Evolutionary conservation across 2,797 vertebrate genomes (phyloP), one percentile per base, ranked within the genome.

Genomic region (Girardinus metallicus): DNA sequence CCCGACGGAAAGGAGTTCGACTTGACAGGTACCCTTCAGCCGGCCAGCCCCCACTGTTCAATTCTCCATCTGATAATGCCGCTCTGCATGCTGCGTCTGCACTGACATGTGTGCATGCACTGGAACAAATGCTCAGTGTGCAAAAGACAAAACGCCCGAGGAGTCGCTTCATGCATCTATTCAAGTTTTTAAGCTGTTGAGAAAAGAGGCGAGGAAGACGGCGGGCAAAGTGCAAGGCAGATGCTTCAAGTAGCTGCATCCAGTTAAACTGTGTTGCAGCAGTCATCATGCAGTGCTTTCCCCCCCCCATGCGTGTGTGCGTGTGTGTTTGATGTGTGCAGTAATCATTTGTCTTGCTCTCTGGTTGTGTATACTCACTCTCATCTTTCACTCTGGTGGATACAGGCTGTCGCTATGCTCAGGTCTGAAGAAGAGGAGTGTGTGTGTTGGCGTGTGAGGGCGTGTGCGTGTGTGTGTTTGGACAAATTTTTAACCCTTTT

Each of bases 1-100:
- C 96, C 95, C 94, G 90, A 91, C 95, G 86, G 93, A 85, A 85
- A 93, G 91, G 91, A 95, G 94, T 94, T 93, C 94, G 90, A 93
- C 92, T 91, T 93, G 93, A 94, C 94, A 96, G 95, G 95, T 96
- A 95, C 83, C 89, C 85, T 87, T 84, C 84, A 80, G n/a, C 86
- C 91, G 81, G 89, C 76, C 89, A 68, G 86, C 87, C 47, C 73
- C 34, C 70, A n/a, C 53, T 41, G 73, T 78, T 84, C 55, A 64
- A 82, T 91, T 82, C 85, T 75, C 75, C 80, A 73, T 78, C 62
- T 90, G 80, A 91, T 89, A 34, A 44, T 2, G 74, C 76, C 85
- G 88, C 80, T 84, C 82, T 91, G 80, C 85, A 86, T 87, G 89
- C 90, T 92, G 90, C 90, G 90, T 91, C 87, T 91, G 86, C 29